phyloP scores from a whole-genome alignment of 2,797 vertebrate genomes.

The Ciconia nigra region DNA sequence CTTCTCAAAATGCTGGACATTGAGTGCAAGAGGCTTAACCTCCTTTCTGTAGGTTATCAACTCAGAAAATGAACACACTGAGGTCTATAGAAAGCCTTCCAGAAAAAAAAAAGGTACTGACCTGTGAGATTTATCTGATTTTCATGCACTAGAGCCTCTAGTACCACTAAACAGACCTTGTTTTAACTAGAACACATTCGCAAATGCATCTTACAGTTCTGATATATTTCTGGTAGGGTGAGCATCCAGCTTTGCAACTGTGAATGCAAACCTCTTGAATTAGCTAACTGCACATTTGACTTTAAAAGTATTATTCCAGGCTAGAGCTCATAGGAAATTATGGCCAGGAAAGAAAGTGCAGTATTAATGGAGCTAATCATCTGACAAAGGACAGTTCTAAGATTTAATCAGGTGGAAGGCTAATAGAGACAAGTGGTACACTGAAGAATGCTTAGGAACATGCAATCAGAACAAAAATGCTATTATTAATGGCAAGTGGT shows the following conservation, averaged over 20 bases:
- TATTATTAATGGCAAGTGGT: slow-evolving; percentile 33
- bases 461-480: background rate
- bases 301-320: background rate
- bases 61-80: background rate
- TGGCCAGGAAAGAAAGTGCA: background rate
- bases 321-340: slow-evolving; percentile 31
- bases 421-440: slow-evolving; percentile 38
- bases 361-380: slow-evolving; percentile 46
- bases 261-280: background rate
- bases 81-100: background rate
- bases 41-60: background rate
- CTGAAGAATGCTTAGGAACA: slow-evolving; percentile 4
- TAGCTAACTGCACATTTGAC: background rate
- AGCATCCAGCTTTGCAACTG: background rate
- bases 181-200: background rate
- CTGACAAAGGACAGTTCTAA: slow-evolving; percentile 17
- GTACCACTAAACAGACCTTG: background rate
- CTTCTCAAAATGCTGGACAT: background rate
- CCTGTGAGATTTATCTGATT: background rate
- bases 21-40: background rate
- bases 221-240: background rate
- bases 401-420: slow-evolving; percentile 56
- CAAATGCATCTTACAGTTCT: background rate
- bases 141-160: background rate
- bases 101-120: background rate